Conservation (phyloP, 2,797 vertebrate species). For the Danio albolineatus region DNA sequence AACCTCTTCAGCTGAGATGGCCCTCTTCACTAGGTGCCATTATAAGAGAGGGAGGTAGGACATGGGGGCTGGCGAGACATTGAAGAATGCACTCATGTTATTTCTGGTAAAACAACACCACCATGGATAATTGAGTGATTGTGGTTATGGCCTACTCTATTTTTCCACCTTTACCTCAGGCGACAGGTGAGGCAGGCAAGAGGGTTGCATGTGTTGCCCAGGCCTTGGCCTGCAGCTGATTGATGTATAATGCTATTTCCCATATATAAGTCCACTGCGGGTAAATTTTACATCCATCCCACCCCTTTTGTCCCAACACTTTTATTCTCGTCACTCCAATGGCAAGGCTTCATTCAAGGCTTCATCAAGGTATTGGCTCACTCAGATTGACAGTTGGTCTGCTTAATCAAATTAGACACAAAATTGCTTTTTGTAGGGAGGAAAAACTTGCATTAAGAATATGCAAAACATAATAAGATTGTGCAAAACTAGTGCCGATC, state of each 20-base stretch:
- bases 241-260: slow-evolving; percentile 55
- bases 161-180: slow-evolving; percentile 65
- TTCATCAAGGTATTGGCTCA: too few species aligned
- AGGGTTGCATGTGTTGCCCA: slow-evolving; percentile 22
- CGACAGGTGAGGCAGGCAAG: slow-evolving; percentile 45
- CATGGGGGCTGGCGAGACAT: slow-evolving; percentile 32
- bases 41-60: slow-evolving; percentile 65
- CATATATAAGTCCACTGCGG: slow-evolving; percentile 26
- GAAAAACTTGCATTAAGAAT: too few species aligned
- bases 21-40: slow-evolving; percentile 72
- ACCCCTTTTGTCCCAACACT: not conserved
- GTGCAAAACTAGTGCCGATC: too few species aligned
- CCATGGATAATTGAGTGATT: slow-evolving; percentile 70
- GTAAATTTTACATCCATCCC: slow-evolving; percentile 37
- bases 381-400: too few species aligned
- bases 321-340: not conserved
- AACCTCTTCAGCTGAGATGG: slow-evolving; percentile 73
- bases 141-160: slow-evolving; percentile 57
- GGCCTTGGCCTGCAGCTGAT: slow-evolving; percentile 50
- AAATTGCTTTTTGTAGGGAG: too few species aligned
- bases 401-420: too few species aligned
- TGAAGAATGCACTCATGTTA: slow-evolving; percentile 53
- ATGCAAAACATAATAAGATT: too few species aligned
- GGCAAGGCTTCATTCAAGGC: too few species aligned
- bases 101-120: slow-evolving; percentile 62